Base-by-base conservation (phyloP, 2,888 invertebrate species). In the Cybosia mesomella region DNA sequence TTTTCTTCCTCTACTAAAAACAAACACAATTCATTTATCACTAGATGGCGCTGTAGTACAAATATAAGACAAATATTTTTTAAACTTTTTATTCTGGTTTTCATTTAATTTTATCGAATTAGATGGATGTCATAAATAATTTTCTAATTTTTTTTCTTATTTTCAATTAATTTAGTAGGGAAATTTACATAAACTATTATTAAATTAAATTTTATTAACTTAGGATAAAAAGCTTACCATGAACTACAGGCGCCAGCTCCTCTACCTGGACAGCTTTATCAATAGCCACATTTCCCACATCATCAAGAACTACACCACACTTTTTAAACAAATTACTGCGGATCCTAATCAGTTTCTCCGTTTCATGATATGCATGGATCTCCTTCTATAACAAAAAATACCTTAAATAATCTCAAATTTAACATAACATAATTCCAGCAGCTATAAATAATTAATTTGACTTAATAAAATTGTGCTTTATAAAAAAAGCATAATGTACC, bases 261-360 rank as follows among this genome's bases (percentile, higher is more conserved):
- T 82, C 77, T 4, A 85, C 92, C 75, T 94, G 94, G 34, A 92
- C 89, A 8, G 87, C 91, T 75, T 92, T 92, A 72, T 93, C 91
- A 28, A 74, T 79, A 1, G 87, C 87, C n/a, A 90, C 76, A 8
- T 83, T 78, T 0, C 93, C 92, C 0, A 82, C 77, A 68, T 91
- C 91, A 72, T 93, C 88, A 58, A 95, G 68, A 67, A 91, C 85
- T 8, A 94, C 86, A 36, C 94, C 94, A 79, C 92, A 93, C 32
- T 83, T 89, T 74, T 90, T 88, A 66, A 87, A 92, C n/a, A 94
- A 82, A 10, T 83, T 83, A 69, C 87, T 89, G 13, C 89, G 87
- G 2, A 93, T 82, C 60, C 83, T 87, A 76, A 89, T 82, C 8
- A 88, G 36, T 64, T 90, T 92, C 34, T 93, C 90, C 0, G 82